Evolutionary conservation across 2,888 invertebrate genomes (phyloP).

Genomic region (Dasysyrphus albostriatus): DNA sequence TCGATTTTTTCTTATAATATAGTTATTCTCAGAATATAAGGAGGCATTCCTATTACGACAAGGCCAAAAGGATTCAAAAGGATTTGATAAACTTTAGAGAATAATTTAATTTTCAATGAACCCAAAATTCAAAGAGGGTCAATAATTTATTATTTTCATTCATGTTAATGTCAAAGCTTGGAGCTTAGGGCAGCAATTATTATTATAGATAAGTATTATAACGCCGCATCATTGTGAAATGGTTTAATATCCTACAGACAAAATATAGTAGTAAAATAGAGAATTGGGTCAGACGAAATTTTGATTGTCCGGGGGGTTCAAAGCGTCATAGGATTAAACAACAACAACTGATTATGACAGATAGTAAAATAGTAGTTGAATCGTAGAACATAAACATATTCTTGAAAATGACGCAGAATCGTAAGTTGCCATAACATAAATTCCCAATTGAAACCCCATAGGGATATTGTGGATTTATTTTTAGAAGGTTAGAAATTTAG

Average conservation of each 20-base stretch:
- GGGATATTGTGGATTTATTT: too few species aligned
- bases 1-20: slow-evolving; percentile 11
- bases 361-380: too few species aligned
- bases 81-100: slow-evolving; percentile 22
- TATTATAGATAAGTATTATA: slow-evolving; percentile 2
- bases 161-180: slow-evolving; percentile 24
- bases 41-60: slow-evolving; percentile 1
- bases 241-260: not conserved
- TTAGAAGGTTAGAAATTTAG: too few species aligned
- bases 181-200: slow-evolving; percentile 24
- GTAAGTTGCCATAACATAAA: too few species aligned
- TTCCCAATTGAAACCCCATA: too few species aligned
- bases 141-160: slow-evolving; percentile 29
- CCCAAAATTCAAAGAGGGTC: slow-evolving; percentile 5
- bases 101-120: slow-evolving; percentile 39
- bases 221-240: not conserved
- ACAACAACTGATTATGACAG: too few species aligned
- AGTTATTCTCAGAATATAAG: not conserved
- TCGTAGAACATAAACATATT: too few species aligned
- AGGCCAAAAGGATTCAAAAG: slow-evolving; percentile 15
- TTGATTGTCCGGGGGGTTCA: not conserved
- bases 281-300: not conserved
- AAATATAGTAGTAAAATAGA: not conserved
- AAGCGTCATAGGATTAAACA: too few species aligned
- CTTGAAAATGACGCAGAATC: too few species aligned